These are phyloP conservation scores for Pseudorhiza aurosa DNA, from an alignment of 30 jellyfish, hydroid and myxozoan genomes.

Conservation along the genomic window DNA sequence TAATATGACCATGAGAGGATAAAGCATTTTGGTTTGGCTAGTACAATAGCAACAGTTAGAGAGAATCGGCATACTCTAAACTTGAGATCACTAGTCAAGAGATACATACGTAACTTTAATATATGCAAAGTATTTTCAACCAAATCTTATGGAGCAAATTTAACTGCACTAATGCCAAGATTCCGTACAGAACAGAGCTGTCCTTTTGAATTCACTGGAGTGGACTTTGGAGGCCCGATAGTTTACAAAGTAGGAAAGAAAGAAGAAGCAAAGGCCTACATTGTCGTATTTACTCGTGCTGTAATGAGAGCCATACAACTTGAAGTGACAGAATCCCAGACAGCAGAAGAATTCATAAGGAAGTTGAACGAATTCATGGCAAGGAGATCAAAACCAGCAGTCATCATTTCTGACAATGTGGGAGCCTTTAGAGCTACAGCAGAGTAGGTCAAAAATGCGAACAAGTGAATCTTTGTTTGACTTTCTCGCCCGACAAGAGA, in stretches of 20 bases:
- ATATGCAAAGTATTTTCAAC: slow-evolving; percentile 59
- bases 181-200: slow-evolving; percentile 36
- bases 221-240: slow-evolving; percentile 39
- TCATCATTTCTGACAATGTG: slow-evolving; percentile 27
- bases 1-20: slow-evolving; percentile 42
- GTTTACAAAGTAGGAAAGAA: slow-evolving; percentile 27
- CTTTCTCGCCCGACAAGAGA: slow-evolving; percentile 43
- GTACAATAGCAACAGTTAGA: slow-evolving; percentile 60
- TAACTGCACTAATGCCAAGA: slow-evolving; percentile 39
- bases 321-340: slow-evolving; percentile 43
- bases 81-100: slow-evolving; percentile 35
- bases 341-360: slow-evolving; percentile 41
- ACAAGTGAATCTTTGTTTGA: slow-evolving; percentile 32
- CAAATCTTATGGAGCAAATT: slow-evolving; percentile 21
- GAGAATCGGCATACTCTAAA: slow-evolving; percentile 33
- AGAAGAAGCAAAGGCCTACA: slow-evolving; percentile 45
- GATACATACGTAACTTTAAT: slow-evolving; percentile 28
- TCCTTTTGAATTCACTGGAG: slow-evolving; percentile 51
- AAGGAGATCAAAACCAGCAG: slow-evolving; percentile 31
- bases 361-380: slow-evolving; percentile 42
- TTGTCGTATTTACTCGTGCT: slow-evolving; percentile 56
- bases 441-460: slow-evolving; percentile 35
- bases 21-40: slow-evolving; percentile 40
- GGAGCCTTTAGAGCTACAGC: slow-evolving; percentile 41
- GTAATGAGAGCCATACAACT: slow-evolving; percentile 52